Percentiles rank a stretch among this genome's conserved stretches.
phyloP scores from a whole-genome alignment of 1,140 invertebrate genomes.

The Myzus persicae region DNA sequence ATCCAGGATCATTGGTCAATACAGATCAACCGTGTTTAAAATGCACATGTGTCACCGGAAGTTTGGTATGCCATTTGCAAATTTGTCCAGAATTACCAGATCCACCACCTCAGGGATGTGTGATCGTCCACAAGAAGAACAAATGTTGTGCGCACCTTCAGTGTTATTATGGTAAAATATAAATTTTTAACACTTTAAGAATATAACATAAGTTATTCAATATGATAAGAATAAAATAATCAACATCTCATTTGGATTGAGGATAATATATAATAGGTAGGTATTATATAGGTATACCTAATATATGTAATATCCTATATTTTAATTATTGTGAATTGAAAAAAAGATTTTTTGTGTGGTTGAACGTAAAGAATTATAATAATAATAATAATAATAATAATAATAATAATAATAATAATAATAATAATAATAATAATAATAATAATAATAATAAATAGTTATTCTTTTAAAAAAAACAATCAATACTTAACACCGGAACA shows the following conservation, averaged over 20 bases:
- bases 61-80: conserved; percentile 77
- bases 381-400: no score
- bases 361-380: no score
- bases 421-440: no score
- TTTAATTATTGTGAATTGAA: not conserved
- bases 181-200: not conserved
- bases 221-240: not conserved
- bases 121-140: conserved; percentile 72
- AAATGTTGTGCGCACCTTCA: conserved; percentile 79
- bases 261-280: not conserved
- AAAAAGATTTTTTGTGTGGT: no score
- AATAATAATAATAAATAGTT: no score
- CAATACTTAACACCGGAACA: no score
- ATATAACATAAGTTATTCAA: not conserved
- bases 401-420: no score
- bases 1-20: conserved; percentile 53
- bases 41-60: conserved; percentile 76
- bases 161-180: conserved; percentile 66
- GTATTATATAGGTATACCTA: no score
- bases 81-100: conserved; percentile 78
- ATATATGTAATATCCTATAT: not conserved
- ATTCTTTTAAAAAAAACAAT: no score
- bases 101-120: conserved; percentile 76
- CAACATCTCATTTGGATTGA: not conserved
- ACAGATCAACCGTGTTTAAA: conserved; percentile 79